phyloP scores from a whole-genome alignment of 2,888 invertebrate species.

The Leucophenga montana region DNA sequence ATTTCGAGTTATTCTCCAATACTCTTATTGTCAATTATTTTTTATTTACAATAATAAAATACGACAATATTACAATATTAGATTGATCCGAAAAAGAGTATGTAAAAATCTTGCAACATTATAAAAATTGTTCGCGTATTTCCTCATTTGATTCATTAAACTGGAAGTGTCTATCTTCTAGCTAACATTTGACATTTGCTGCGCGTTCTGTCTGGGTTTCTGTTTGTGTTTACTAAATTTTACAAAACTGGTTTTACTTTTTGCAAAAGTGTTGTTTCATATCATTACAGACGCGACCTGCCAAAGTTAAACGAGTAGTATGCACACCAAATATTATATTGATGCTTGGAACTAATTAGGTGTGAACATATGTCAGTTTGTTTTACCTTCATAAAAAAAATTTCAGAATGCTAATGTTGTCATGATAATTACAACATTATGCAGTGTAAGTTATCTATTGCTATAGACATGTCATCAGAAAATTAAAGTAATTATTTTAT shows the following conservation, averaged over 20 bases:
- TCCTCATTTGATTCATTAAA: slow-evolving; percentile 30
- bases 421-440: too few relatives aligned
- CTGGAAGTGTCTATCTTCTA: slow-evolving; percentile 8
- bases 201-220: not conserved
- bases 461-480: too few relatives aligned
- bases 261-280: too few relatives aligned
- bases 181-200: slow-evolving; percentile 45
- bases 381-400: not conserved
- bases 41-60: too few relatives aligned
- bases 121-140: slow-evolving; percentile 34
- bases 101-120: not conserved
- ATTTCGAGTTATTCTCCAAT: too few relatives aligned
- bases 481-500: too few relatives aligned
- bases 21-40: too few relatives aligned
- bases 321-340: not conserved
- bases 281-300: too few relatives aligned
- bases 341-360: too few relatives aligned
- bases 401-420: not conserved
- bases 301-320: not conserved
- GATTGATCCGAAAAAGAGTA: too few relatives aligned
- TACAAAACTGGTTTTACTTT: slow-evolving; percentile 6
- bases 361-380: slow-evolving; percentile 19
- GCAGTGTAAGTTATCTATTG: too few relatives aligned
- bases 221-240: not conserved
- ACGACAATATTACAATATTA: too few relatives aligned